These are phyloP conservation scores for Muricea muricata DNA, from an alignment of 92 coral and sea anemone species.

Conservation along the genomic window DNA sequence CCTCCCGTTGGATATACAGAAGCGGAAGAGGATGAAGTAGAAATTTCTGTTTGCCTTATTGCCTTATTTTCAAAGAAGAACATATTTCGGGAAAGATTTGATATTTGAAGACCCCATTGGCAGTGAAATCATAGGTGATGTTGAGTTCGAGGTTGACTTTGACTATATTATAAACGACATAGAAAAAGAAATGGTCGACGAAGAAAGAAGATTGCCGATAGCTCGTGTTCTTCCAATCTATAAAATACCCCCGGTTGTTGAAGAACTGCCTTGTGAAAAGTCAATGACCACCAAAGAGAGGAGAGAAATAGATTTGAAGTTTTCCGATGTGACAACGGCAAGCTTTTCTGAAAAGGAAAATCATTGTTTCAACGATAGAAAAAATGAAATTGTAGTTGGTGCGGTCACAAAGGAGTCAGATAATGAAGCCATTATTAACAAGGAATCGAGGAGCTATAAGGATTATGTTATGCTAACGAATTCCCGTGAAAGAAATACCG, in stretches of 20 bases:
- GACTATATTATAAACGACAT: slow-evolving; percentile 17
- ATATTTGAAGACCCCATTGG: slow-evolving; percentile 45
- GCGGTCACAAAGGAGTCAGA: background rate
- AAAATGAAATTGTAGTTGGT: background rate
- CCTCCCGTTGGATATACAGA: background rate
- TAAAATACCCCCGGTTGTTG: background rate
- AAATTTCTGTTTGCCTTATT: background rate
- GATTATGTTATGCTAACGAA: background rate
- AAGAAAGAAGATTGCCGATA: slow-evolving; percentile 34
- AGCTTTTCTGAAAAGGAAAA: background rate
- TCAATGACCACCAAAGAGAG: background rate
- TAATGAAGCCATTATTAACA: background rate
- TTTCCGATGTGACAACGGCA: slow-evolving; percentile 2
- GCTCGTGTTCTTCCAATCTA: slow-evolving; percentile 30
- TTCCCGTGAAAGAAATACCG: background rate
- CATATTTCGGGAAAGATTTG: slow-evolving; percentile 14
- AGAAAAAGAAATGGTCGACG: slow-evolving; percentile 10
- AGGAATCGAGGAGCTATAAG: background rate
- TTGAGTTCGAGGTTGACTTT: slow-evolving; percentile 36
- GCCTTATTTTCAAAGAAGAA: slow-evolving; percentile 7
- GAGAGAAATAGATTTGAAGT: slow-evolving; percentile 13
- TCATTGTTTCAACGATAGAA: background rate
- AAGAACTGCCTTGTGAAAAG: slow-evolving; percentile 4
- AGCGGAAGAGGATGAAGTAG: background rate
- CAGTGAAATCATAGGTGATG: slow-evolving; percentile 37